A percentile compares a stretch with the other conserved stretches of the same genome.
Evolutionary conservation across 2,888 invertebrate genomes (phyloP).

Genomic region (Drosophila buzzatii): DNA sequence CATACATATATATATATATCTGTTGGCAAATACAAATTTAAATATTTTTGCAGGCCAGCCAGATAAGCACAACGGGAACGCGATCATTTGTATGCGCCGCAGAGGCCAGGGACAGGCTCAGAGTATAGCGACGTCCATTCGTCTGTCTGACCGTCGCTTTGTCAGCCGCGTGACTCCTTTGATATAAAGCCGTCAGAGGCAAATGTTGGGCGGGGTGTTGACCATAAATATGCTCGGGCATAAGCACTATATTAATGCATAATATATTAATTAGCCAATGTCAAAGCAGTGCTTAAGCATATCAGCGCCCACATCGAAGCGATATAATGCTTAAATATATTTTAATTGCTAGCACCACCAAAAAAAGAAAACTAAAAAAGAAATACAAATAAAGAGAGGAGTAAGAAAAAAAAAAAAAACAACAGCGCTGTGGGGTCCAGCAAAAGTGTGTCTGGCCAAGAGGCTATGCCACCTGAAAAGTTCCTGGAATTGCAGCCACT

Average conservation of each 20-base stretch:
- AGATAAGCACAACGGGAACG: slow-evolving; percentile 28
- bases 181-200: slow-evolving; percentile 70
- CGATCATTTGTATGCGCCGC: slow-evolving; percentile 64
- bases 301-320: slow-evolving; percentile 6
- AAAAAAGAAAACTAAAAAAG: neutral
- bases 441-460: slow-evolving; percentile 75
- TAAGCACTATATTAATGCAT: slow-evolving; percentile 34
- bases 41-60: slow-evolving; percentile 55
- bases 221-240: slow-evolving; percentile 62
- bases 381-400: neutral
- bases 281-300: slow-evolving; percentile 23
- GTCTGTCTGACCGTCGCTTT: neutral
- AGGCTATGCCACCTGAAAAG: slow-evolving; percentile 81
- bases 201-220: slow-evolving; percentile 62
- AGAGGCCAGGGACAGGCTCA: slow-evolving; percentile 37
- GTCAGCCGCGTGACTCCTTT: slow-evolving; percentile 71
- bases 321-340: slow-evolving; percentile 59
- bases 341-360: slow-evolving; percentile 71
- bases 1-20: neutral
- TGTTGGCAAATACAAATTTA: slow-evolving; percentile 59
- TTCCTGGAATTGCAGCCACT: slow-evolving; percentile 74
- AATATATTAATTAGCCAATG: slow-evolving; percentile 63
- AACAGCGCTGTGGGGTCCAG: slow-evolving; percentile 55
- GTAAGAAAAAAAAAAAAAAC: no score
- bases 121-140: neutral